These are phyloP conservation scores for Tetanocera ferruginea DNA, from an alignment of 2,888 invertebrate genomes.

Conservation along the genomic window DNA sequence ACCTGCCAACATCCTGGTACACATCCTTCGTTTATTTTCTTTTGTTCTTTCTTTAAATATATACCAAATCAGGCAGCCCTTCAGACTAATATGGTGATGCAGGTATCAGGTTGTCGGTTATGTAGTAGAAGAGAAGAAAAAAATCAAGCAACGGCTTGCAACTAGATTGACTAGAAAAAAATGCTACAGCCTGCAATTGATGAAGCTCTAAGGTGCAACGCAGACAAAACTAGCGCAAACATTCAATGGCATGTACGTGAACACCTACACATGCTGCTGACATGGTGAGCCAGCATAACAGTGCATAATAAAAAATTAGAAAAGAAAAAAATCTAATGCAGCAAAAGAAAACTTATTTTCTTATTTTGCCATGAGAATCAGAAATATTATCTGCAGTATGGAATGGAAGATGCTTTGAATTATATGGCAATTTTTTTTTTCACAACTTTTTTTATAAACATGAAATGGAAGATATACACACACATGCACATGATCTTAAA, in stretches of 20 bases:
- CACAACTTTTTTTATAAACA: too few species aligned
- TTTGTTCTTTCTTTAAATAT: background rate
- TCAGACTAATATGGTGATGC: too few species aligned
- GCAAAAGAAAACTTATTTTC: background rate
- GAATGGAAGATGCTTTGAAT: too few species aligned
- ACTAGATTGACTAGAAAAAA: background rate
- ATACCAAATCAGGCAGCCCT: background rate
- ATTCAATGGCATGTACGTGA: background rate
- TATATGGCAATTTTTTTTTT: too few species aligned
- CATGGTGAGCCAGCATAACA: background rate
- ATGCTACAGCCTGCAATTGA: background rate
- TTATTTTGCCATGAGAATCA: background rate
- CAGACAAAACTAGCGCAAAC: background rate
- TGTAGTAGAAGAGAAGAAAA: background rate
- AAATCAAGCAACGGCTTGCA: background rate
- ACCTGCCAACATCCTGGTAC: background rate
- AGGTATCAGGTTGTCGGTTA: too few species aligned
- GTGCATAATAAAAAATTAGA: background rate
- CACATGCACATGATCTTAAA: too few species aligned
- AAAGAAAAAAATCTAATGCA: background rate
- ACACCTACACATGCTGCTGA: conserved; percentile 6
- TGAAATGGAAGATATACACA: too few species aligned
- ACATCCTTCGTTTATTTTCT: background rate
- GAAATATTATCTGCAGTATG: background rate
- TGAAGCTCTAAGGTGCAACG: conserved; percentile 12